phyloP scores from a whole-genome alignment of 2,888 invertebrate genomes.

The Anoplius nigerrimus region DNA sequence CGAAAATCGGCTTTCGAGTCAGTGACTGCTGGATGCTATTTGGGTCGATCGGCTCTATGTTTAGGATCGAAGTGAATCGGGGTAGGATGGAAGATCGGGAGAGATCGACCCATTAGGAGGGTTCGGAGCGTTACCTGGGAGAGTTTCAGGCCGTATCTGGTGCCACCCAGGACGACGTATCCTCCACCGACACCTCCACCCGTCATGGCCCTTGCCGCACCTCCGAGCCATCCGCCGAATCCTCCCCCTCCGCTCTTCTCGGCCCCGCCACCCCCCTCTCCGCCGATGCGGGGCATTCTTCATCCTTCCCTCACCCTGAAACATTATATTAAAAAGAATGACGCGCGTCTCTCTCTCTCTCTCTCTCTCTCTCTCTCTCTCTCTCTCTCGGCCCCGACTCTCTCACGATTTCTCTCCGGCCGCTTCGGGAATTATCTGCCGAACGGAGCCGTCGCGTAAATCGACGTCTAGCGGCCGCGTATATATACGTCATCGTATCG shows the following conservation, averaged over 20 bases:
- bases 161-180: conserved; percentile 83
- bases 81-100: too few relatives aligned
- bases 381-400: too few relatives aligned
- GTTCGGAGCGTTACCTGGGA: conserved; percentile 64
- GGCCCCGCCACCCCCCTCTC: conserved; percentile 69
- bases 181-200: conserved; percentile 64
- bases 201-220: conserved; percentile 67
- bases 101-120: neutral
- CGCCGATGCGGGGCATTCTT: conserved; percentile 73
- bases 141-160: conserved; percentile 82
- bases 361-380: too few relatives aligned
- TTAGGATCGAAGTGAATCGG: conserved; percentile 43
- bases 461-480: too few relatives aligned
- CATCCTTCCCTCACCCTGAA: conserved; percentile 68
- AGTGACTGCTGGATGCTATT: conserved; percentile 57
- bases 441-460: too few relatives aligned
- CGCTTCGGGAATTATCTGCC: too few relatives aligned
- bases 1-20: conserved; percentile 47
- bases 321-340: conserved; percentile 1
- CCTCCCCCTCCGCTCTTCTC: conserved; percentile 58
- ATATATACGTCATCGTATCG: neutral
- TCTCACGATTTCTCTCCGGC: too few relatives aligned
- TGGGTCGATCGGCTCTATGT: conserved; percentile 57
- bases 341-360: too few relatives aligned
- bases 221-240: conserved; percentile 68